Conservation (phyloP, 2,113 vertebrate species). For the Ptyas mucosa region DNA sequence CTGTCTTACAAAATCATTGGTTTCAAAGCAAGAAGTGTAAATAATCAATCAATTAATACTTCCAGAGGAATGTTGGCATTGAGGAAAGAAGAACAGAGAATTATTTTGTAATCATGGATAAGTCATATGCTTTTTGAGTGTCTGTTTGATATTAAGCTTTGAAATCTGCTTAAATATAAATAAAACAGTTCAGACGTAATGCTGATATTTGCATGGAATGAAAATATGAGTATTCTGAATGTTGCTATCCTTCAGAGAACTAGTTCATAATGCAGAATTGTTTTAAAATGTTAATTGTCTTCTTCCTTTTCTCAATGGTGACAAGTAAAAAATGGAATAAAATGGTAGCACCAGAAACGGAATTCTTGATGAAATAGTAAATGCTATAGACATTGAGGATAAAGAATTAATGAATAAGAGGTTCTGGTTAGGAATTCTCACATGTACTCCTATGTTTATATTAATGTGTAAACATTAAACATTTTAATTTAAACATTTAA, state of each 20-base stretch:
- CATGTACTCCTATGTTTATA: background rate
- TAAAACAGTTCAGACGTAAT: background rate
- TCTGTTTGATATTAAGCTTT: background rate
- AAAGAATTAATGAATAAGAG: no score
- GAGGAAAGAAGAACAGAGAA: background rate
- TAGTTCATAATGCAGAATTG: background rate
- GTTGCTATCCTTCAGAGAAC: background rate
- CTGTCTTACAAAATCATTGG: background rate
- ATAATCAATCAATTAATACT: background rate
- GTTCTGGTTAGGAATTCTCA: background rate
- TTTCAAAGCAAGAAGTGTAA: background rate
- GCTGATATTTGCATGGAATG: background rate
- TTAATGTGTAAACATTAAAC: background rate
- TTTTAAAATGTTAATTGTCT: background rate
- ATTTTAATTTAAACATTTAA: no score
- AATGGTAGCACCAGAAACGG: background rate
- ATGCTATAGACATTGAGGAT: background rate
- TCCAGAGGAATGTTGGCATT: background rate
- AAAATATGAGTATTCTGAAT: background rate
- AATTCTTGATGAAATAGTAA: background rate
- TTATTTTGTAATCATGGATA: background rate
- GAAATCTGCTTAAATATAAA: background rate
- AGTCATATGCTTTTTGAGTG: background rate
- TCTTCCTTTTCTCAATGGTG: background rate
- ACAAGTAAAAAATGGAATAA: background rate